Base-by-base conservation (phyloP, 2,888 invertebrate species). In the Lasioglossum marginatum region DNA sequence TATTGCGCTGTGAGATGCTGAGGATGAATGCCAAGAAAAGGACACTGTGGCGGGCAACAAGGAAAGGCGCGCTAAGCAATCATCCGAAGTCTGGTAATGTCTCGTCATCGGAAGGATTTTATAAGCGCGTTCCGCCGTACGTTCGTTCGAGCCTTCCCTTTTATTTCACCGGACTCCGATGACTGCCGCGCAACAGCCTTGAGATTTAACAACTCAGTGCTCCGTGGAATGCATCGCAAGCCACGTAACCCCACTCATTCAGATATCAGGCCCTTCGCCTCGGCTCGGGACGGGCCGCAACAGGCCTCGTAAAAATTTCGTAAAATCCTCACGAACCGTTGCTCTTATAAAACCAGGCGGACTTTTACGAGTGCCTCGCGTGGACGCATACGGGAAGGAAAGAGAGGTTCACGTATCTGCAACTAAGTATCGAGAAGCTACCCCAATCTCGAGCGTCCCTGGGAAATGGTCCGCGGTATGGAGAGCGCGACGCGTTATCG, bases 401-500 rank as follows among this genome's bases (percentile, higher is more conserved):
- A 66, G 34, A 34, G 34, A 34, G 23, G 63, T 14, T 19, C 3
- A 2, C 19, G 66, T 4, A 16, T 74, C 52, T 31, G 81, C 34
- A 19, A 43, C 81, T n/a, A 40, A 71, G 27, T 68, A 68, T 57
- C 66, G 27, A 45, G 12, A 27, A 19, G 43, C 16, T 68, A 8
- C 40, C 40, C 31, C 72, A 10, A 82, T 74, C 82, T 45, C 68
- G 37, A 12, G 34, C 68, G 23, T 27, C 52, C 37, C 45, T 48
- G 43, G 14, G 27, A 74, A 77, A 85, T 63, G 77, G 85, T 79
- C 63, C 84, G 31, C 83, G 34, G 31, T 75, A 76, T 37, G 52
- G 27, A 76, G 63, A 48, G 72, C 77, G 82, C 74, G 70, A 43
- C 60, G 27, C 71, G 76, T 75, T 71, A 82, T 87, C 86, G 82